Evolutionary conservation across 2,888 invertebrate genomes (phyloP).

Genomic region (Clitarchus hookeri): DNA sequence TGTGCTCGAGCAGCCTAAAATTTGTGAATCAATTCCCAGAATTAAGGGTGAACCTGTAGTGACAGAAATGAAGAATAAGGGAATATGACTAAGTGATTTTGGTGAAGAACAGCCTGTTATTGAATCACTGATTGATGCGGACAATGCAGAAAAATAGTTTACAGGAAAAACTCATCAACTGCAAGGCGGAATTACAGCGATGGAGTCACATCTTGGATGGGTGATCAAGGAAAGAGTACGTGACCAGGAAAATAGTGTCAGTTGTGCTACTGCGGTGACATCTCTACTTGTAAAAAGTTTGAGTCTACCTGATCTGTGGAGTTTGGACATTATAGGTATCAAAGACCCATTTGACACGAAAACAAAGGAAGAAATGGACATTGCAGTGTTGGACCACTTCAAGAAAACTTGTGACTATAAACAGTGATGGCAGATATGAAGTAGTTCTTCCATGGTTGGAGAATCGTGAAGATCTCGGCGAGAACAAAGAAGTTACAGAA

Average conservation of each 20-base stretch:
- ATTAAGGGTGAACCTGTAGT: background rate
- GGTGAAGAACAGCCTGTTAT: background rate
- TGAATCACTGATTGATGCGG: background rate
- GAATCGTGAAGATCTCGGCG: background rate
- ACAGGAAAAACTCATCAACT: background rate
- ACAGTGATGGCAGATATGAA: background rate
- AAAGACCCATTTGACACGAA: background rate
- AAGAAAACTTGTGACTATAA: background rate
- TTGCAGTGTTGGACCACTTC: background rate
- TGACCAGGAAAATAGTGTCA: no score
- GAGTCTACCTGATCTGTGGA: slow-evolving; percentile 10
- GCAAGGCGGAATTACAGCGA: background rate
- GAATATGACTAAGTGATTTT: background rate
- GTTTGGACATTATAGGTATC: background rate
- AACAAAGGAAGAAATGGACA: background rate
- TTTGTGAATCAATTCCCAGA: slow-evolving; percentile 10
- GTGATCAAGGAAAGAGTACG: background rate
- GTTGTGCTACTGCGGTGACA: background rate
- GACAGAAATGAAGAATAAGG: background rate
- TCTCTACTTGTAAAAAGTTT: background rate
- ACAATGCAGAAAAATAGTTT: background rate
- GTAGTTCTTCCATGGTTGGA: slow-evolving; percentile 11
- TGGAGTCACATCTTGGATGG: background rate
- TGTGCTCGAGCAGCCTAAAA: background rate
- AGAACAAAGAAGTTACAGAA: slow-evolving; percentile 6